phyloP scores from a whole-genome alignment of 37 sponge, comb jelly and placozoan genomes.

The Hormiphora californensis region DNA sequence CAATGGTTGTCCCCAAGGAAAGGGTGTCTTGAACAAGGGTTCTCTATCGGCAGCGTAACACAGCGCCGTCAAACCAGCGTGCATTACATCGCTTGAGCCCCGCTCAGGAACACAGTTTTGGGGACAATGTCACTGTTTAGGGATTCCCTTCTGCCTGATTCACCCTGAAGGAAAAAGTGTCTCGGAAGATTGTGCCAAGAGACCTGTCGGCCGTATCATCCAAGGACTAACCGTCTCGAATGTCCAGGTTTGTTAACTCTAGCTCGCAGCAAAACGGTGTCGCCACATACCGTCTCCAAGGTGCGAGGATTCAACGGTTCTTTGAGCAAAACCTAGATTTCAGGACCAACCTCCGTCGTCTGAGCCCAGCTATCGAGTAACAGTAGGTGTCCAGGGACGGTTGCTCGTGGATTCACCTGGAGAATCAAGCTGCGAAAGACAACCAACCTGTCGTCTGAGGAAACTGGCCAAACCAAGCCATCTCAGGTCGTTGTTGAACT shows the following conservation, averaged over 20 bases:
- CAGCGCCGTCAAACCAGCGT: constrained; percentile 18
- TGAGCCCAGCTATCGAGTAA: too few relatives aligned
- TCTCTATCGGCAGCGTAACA: constrained; percentile 33
- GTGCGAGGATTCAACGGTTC: constrained; percentile 4
- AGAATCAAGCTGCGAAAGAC: too few relatives aligned
- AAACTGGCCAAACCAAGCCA: too few relatives aligned
- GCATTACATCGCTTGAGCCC: not conserved
- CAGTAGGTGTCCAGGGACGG: too few relatives aligned
- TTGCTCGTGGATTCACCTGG: too few relatives aligned
- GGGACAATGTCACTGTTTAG: not conserved
- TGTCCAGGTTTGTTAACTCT: constrained; percentile 41
- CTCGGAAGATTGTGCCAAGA: constrained; percentile 37
- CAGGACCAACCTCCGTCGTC: constrained; percentile 5
- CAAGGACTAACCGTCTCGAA: too few relatives aligned
- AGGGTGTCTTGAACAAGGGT: constrained; percentile 53
- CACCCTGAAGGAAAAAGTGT: constrained; percentile 32
- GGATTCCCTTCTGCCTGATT: constrained; percentile 41
- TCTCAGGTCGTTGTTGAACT: too few relatives aligned
- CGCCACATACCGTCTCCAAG: constrained; percentile 25
- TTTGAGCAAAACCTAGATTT: constrained; percentile 38
- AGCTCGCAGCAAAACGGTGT: not conserved
- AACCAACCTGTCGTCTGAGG: too few relatives aligned
- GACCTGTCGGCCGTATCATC: constrained; percentile 21
- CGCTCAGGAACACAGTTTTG: not conserved
- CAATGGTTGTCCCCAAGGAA: too few relatives aligned